These are phyloP conservation scores for Aplodontia rufa DNA, from an alignment of 2,113 vertebrate genomes.

Conservation along the genomic window DNA sequence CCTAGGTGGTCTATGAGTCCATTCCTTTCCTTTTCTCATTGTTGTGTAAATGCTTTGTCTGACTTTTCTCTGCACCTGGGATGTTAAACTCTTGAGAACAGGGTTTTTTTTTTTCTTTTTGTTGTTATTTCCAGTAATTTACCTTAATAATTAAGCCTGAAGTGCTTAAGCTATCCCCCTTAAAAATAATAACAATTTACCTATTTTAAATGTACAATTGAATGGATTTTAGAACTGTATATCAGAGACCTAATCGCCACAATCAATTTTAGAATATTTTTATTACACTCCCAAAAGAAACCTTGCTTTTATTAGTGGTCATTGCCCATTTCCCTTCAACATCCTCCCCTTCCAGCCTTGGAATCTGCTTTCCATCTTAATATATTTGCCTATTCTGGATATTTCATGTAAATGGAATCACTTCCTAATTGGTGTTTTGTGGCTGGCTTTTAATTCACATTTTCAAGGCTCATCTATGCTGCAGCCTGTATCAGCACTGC, in stretches of 20 bases:
- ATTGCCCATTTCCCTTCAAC: neutral
- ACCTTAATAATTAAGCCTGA: neutral
- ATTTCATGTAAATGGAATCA: neutral
- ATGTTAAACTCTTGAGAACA: neutral
- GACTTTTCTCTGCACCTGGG: neutral
- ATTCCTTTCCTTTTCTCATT: neutral
- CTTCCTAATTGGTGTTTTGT: neutral
- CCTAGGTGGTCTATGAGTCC: neutral
- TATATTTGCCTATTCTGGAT: neutral
- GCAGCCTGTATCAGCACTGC: neutral
- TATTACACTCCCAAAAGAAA: neutral
- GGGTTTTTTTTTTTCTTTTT: neutral
- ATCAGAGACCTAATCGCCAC: neutral
- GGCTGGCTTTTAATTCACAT: neutral
- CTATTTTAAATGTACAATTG: neutral
- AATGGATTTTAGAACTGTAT: neutral
- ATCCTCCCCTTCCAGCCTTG: neutral
- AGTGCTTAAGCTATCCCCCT: neutral
- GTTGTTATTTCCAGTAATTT: constrained; percentile 8
- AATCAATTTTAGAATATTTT: neutral
- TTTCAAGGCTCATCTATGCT: neutral
- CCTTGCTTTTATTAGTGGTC: neutral
- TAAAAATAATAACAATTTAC: neutral
- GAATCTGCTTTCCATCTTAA: neutral
- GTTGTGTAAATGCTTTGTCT: neutral